Base-by-base conservation (phyloP, 2,888 invertebrate species). In the Camptogramma bilineatum region DNA sequence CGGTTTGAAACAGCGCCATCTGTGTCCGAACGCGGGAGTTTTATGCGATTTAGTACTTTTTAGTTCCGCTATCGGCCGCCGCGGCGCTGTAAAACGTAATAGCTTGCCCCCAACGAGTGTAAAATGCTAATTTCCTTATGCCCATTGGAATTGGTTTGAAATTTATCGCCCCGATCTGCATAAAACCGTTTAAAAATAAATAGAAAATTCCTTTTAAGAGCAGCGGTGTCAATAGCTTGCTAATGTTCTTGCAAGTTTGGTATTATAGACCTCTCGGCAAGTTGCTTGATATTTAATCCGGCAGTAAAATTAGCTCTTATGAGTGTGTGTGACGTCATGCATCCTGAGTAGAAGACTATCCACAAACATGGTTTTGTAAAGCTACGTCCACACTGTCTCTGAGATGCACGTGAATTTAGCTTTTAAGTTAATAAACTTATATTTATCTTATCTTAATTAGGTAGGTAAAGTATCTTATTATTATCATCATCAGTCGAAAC, bases 1-100 rank as follows among this genome's bases (percentile, higher is more conserved):
- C 58, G 67, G 74, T 71, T 82, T 75, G 69, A 69, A 73, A 76
- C 73, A 82, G 70, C 86, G 87, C 86, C 90, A 88, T 87, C 90
- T 90, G 80, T 84, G 79, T 74, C 72, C 68, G 61, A 48, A 2
- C 39, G 60, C 52, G 34, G 56, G 76, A 83, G 79, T 78, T 78
- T 7, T 74, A 73, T 75, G 73, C 69, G 69, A 72, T 76, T 80
- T 87, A 84, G 86, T 87, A 82, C 76, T 51, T 73, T 76, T 80
- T 87, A 85, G 86, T 88, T 83, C 76, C 42, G 69, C 76, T 79
- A 81, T 76, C 68, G 57, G 60, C 78, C 84, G 75, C 78, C 31
- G 66, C 68, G 73, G 78, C 75, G 79, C 74, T 76, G 80, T 86
- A 77, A 85, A 75, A 72, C 66, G 62, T 72, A 69, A 76, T 72